phyloP scores from a whole-genome alignment of 2,113 vertebrate genomes.

The Pandion haliaetus region DNA sequence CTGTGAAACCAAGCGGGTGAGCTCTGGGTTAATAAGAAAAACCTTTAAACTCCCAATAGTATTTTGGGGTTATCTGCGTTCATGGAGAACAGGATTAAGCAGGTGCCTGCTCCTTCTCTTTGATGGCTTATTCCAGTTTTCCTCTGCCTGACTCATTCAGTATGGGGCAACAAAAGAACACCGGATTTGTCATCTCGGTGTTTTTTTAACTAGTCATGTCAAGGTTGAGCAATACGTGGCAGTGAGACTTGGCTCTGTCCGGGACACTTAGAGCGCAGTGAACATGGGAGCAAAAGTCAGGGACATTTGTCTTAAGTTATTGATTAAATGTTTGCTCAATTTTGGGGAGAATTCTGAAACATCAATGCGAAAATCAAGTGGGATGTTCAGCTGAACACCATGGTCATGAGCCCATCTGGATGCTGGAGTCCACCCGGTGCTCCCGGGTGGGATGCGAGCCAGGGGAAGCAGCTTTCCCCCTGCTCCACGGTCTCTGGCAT shows the following conservation, averaged over 20 bases:
- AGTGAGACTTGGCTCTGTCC: not conserved
- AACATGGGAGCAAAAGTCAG: not conserved
- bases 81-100: constrained; percentile 29
- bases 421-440: not conserved
- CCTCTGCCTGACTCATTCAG: constrained; percentile 23
- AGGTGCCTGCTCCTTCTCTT: constrained; percentile 29
- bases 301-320: not conserved
- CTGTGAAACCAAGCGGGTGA: not conserved
- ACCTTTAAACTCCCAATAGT: not conserved
- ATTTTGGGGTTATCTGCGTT: constrained; percentile 24
- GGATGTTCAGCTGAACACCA: not conserved
- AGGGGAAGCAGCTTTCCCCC: not conserved
- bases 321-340: not conserved
- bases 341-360: not conserved
- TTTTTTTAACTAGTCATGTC: not conserved
- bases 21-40: not conserved
- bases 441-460: rapidly evolving
- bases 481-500: not conserved
- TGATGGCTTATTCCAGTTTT: constrained; percentile 37
- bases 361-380: rapidly evolving
- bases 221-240: not conserved
- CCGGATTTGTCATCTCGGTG: not conserved
- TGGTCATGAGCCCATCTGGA: rapidly evolving
- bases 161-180: constrained; percentile 4
- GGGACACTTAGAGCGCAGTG: not conserved